A percentile compares a stretch with the other conserved stretches of the same genome.
phyloP scores from a whole-genome alignment of 2,888 invertebrate species.

The Stenolophus ochropezus region DNA sequence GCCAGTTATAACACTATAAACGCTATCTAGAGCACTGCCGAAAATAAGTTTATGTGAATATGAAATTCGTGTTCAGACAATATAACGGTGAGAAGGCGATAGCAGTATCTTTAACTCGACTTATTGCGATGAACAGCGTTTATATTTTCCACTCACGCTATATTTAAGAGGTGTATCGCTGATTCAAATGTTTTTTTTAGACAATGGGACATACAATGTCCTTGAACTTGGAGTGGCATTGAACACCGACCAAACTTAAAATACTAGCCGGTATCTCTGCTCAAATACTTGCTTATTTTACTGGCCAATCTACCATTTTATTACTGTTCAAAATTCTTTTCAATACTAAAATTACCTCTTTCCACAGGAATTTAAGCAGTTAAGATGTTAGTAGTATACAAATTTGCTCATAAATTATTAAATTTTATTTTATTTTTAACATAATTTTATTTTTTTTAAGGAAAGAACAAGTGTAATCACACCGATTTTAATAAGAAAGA shows the following conservation, averaged over 20 bases:
- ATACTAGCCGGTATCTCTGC: constrained; percentile 14
- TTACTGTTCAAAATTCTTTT: background rate
- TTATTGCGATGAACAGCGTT: background rate
- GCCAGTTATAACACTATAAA: constrained; percentile 61
- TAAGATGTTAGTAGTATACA: too few species aligned
- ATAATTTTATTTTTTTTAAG: too few species aligned
- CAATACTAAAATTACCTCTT: too few species aligned
- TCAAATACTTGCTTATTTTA: background rate
- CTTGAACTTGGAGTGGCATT: constrained; percentile 43
- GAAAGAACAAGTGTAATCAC: too few species aligned
- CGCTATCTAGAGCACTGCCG: constrained; percentile 63
- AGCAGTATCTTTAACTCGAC: background rate
- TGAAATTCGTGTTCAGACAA: constrained; percentile 35
- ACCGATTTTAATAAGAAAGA: too few species aligned
- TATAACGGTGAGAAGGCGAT: constrained; percentile 30
- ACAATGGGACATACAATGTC: constrained; percentile 31
- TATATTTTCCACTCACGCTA: constrained; percentile 40
- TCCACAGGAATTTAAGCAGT: too few species aligned
- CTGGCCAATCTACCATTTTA: background rate
- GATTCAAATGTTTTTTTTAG: constrained; percentile 29
- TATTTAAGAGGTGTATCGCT: constrained; percentile 20
- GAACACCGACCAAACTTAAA: constrained; percentile 12
- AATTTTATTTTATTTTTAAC: too few species aligned
- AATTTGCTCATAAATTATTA: too few species aligned
- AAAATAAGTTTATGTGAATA: constrained; percentile 49